A percentile compares a stretch with the other conserved stretches of the same genome.
These are phyloP conservation scores for Lathronympha strigana DNA, from an alignment of 2,888 invertebrate species.

Conservation along the genomic window DNA sequence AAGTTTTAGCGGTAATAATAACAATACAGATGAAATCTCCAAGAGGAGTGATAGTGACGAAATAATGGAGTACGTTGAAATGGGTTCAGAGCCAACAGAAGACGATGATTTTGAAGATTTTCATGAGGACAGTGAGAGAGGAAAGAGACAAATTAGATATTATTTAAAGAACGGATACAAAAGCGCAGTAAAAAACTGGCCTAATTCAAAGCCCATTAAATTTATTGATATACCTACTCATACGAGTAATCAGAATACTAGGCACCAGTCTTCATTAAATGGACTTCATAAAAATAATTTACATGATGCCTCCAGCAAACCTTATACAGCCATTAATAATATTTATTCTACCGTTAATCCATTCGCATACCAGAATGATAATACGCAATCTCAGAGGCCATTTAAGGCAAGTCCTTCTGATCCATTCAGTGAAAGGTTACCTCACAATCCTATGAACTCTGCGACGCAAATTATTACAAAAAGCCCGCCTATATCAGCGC, in stretches of 20 bases:
- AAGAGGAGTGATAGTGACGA: slow-evolving; percentile 66
- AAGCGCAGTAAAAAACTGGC: slow-evolving; percentile 65
- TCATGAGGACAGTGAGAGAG: slow-evolving; percentile 71
- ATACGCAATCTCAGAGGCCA: slow-evolving; percentile 58
- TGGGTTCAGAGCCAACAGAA: slow-evolving; percentile 50
- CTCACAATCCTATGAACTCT: slow-evolving; percentile 60
- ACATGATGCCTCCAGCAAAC: slow-evolving; percentile 56
- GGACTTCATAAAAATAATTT: slow-evolving; percentile 57
- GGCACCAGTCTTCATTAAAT: slow-evolving; percentile 58
- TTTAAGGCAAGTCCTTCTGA: slow-evolving; percentile 74
- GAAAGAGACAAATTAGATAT: slow-evolving; percentile 77
- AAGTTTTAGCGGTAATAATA: slow-evolving; percentile 50
- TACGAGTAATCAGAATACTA: slow-evolving; percentile 59
- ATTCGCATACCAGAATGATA: slow-evolving; percentile 62
- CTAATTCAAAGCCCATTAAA: slow-evolving; percentile 62
- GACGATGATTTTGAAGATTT: slow-evolving; percentile 51
- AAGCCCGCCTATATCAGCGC: slow-evolving; percentile 82
- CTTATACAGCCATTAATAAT: slow-evolving; percentile 55
- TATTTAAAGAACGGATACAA: slow-evolving; percentile 70
- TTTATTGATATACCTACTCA: slow-evolving; percentile 63
- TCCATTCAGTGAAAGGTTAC: slow-evolving; percentile 58
- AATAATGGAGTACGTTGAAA: slow-evolving; percentile 69
- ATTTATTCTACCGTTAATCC: slow-evolving; percentile 63
- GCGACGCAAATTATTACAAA: slow-evolving; percentile 80
- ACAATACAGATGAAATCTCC: slow-evolving; percentile 52